Evolutionary conservation across 2,797 vertebrate genomes (phyloP), one percentile per base, ranked within the genome.

Genomic region (Intellagama lesueurii): DNA sequence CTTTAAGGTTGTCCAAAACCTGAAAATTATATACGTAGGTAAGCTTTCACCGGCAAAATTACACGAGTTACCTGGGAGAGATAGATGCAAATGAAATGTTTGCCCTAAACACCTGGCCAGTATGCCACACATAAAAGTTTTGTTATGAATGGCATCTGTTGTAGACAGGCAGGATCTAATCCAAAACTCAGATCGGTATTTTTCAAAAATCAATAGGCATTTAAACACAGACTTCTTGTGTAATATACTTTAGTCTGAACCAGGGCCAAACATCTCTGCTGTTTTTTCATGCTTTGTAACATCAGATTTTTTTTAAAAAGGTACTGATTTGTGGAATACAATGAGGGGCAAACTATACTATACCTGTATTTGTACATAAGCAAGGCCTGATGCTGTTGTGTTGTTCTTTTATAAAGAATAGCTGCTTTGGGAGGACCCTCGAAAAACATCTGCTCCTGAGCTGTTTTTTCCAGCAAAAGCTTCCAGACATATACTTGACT

Each of bases 41-140:
- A 90, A 88, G 79, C 66, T n/a, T 72, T 68, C 4, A 91, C 26
- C 80, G 44, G 81, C 85, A 90, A 94, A 94, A 30, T 22, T 92
- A 47, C 68, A 77, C 35, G 92, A 49, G 52, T 70, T 85, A 84
- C 49, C 85, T 91, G 81, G 19, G 0, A 87, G 66, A 86, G 81
- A 89, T 64, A 86, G 81, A 89, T 64, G 26, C 4, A 91, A 94
- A 91, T 35, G 2, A 87, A 91, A 90, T 52, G 86, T 76, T 85
- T 88, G 26, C 86, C 64, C 52, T 5, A 26, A 72, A 17, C 32
- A 92, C 30, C 26, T 81, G 64, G 17, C 22, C 86, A 72, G 2
- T 22, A 75, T 56, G 52, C 16, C 69, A 28, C 22, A 80, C 40
- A 69, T 22, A 86, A 78, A 64, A 35, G 3, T 5, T 90, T 88